Conservation (phyloP, 2,113 vertebrate genomes). For the Microtus oregoni region DNA sequence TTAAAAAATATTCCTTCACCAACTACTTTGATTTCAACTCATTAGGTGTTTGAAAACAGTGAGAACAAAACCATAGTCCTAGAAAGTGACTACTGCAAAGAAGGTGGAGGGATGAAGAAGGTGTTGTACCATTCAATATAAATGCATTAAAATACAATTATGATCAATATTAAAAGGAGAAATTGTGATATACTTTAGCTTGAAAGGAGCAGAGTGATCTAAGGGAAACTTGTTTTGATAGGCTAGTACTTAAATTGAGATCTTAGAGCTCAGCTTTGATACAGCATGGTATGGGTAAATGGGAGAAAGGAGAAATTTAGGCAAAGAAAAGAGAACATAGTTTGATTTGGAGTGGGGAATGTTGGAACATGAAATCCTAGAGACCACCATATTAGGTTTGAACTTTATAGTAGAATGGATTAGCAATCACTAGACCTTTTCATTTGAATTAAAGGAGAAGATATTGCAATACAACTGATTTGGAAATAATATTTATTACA, state of each 20-base stretch:
- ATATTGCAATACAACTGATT: neutral
- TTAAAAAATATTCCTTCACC: neutral
- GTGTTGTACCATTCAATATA: neutral
- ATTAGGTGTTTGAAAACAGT: neutral
- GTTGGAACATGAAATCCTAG: neutral
- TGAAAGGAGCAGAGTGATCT: neutral
- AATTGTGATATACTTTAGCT: neutral
- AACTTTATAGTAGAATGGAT: neutral
- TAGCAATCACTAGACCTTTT: neutral
- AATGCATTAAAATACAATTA: neutral
- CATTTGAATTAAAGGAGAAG: rapidly evolving
- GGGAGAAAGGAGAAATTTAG: no score
- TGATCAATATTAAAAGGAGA: neutral
- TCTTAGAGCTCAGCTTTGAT: neutral
- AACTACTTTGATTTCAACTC: neutral
- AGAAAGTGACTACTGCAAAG: neutral
- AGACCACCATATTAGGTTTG: neutral
- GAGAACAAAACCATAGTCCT: neutral
- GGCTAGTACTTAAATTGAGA: neutral
- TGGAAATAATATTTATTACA: neutral
- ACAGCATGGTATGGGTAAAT: neutral
- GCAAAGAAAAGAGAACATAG: neutral
- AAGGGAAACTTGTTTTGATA: neutral
- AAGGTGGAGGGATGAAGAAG: neutral
- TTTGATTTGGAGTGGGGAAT: neutral